Evolutionary conservation across 2,797 vertebrate species (phyloP).

Genomic region (Synanceia verrucosa): DNA sequence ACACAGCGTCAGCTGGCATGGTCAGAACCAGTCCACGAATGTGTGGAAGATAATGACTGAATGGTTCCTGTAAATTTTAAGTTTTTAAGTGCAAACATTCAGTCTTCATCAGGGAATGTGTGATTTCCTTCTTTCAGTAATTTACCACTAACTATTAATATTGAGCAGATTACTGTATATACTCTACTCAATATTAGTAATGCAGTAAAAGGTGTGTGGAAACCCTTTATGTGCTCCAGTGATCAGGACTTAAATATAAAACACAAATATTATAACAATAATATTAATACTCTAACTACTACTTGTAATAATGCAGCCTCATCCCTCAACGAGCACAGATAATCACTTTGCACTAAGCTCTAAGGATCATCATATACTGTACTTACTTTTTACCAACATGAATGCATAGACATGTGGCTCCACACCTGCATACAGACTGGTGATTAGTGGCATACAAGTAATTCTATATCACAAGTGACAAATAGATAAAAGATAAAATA

Average conservation of each 20-base stretch:
- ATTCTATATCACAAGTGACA: neutral
- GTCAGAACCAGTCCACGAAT: neutral
- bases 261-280: neutral
- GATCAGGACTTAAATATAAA: neutral
- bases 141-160: neutral
- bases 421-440: neutral
- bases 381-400: constrained; percentile 18
- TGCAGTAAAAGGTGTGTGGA: neutral
- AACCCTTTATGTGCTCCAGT: constrained; percentile 4
- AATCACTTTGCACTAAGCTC: neutral
- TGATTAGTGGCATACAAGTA: neutral
- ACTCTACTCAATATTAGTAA: no score
- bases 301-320: neutral
- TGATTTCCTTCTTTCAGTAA: neutral
- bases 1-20: neutral
- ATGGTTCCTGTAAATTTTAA: neutral
- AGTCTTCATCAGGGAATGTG: neutral
- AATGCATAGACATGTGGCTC: neutral
- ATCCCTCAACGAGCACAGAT: neutral
- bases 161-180: constrained; percentile 1
- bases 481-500: neutral
- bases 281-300: neutral
- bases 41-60: neutral
- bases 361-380: neutral
- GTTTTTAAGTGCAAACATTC: constrained; percentile 5